Evolutionary conservation across 2,113 vertebrate species (phyloP).

Genomic region (Antigone vipio): DNA sequence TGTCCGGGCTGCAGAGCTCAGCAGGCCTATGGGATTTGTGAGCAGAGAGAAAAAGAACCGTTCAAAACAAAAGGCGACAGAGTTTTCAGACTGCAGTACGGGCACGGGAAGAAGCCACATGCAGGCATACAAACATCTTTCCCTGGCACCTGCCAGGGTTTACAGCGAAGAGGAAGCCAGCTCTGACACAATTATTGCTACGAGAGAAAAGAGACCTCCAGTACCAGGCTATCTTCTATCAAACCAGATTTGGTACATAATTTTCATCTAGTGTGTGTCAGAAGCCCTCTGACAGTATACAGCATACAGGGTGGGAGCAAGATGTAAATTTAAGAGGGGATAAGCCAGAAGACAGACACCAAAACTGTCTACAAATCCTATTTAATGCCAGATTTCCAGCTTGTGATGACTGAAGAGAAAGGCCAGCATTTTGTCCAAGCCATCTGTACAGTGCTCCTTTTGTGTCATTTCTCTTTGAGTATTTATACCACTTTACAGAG

Average conservation of each 20-base stretch:
- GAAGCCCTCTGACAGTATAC: not conserved
- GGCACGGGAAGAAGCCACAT: not conserved
- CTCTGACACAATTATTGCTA: not conserved
- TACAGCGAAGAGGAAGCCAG: not conserved
- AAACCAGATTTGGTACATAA: not conserved
- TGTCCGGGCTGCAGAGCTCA: not conserved
- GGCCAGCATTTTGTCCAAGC: not conserved
- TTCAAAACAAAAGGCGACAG: not conserved
- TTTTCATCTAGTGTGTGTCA: not conserved
- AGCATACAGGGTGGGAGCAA: fast-evolving
- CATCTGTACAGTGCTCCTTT: conserved; percentile 22
- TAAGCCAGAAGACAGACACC: not conserved
- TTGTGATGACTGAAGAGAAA: not conserved
- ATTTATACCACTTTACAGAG: not conserved
- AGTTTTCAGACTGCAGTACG: not conserved
- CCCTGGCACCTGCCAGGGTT: not conserved
- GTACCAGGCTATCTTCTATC: not conserved
- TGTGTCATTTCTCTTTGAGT: not conserved
- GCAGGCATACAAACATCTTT: not conserved
- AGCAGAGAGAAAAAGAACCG: not conserved
- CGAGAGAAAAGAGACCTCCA: not conserved
- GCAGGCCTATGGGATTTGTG: not conserved
- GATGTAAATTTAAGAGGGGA: not conserved
- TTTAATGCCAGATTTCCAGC: conserved; percentile 38
- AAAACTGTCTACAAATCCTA: not conserved